Conservation (phyloP, 2,888 invertebrate species). For the Himalopsyche anomala region DNA sequence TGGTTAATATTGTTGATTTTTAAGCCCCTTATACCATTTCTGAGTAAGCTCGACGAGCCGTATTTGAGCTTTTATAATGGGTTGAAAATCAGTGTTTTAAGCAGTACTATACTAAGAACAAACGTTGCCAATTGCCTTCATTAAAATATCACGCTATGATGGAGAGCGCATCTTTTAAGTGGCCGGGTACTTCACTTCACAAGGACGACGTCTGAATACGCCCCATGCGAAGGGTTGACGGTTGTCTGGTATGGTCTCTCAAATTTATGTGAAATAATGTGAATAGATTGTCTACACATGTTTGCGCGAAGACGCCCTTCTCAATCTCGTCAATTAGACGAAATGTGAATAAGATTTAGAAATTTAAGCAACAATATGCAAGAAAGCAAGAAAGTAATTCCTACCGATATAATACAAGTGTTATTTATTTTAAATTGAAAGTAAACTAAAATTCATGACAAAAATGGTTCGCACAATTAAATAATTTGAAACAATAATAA, state of each 20-base stretch:
- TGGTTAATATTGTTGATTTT: too few species aligned
- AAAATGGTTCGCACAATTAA: too few species aligned
- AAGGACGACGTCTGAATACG: slow-evolving; percentile 39
- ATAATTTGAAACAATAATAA: too few species aligned
- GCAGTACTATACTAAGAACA: slow-evolving; percentile 1
- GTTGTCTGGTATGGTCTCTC: slow-evolving; percentile 39
- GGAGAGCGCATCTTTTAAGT: slow-evolving; percentile 53
- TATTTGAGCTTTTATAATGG: slow-evolving; percentile 12
- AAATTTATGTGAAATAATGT: background rate
- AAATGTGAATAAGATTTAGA: background rate
- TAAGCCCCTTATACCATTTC: background rate
- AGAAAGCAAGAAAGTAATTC: too few species aligned
- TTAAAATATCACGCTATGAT: slow-evolving; percentile 52
- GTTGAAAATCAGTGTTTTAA: slow-evolving; percentile 18
- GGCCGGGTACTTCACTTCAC: slow-evolving; percentile 45
- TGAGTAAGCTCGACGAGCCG: background rate
- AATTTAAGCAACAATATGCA: too few species aligned
- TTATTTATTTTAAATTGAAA: too few species aligned
- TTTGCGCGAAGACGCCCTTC: background rate
- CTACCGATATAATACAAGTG: too few species aligned
- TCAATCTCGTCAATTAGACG: too few species aligned
- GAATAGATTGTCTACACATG: background rate
- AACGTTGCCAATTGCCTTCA: slow-evolving; percentile 50
- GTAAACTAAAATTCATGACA: too few species aligned
- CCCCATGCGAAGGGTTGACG: slow-evolving; percentile 40